These are phyloP conservation scores for Strix aluco DNA, from an alignment of 2,113 vertebrate species.

Conservation along the genomic window DNA sequence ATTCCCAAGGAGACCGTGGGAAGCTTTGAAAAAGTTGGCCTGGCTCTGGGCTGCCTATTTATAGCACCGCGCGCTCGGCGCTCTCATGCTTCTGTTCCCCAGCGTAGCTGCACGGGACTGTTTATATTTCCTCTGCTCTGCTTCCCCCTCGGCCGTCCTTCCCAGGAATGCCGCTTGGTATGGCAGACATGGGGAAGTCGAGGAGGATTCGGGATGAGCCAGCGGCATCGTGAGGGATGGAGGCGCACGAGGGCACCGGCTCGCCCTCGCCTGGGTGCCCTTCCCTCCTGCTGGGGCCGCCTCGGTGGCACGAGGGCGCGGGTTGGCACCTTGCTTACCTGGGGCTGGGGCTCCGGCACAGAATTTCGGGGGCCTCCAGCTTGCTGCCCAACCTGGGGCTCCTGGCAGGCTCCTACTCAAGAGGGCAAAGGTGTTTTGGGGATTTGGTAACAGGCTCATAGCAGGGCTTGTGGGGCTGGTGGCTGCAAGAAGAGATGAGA, in stretches of 20 bases:
- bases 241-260: fast-evolving
- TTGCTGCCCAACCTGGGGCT: not conserved
- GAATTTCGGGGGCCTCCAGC: not conserved
- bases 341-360: fast-evolving
- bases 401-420: not conserved
- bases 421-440: not conserved
- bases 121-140: constrained; percentile 71
- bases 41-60: constrained; percentile 82
- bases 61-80: constrained; percentile 70
- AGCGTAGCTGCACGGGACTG: constrained; percentile 68
- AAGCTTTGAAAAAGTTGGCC: constrained; percentile 75
- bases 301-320: not conserved
- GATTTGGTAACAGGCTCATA: not conserved
- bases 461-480: fast-evolving
- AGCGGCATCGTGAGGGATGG: not conserved
- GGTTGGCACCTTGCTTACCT: not conserved
- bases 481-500: not conserved
- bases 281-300: not conserved
- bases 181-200: constrained; percentile 12
- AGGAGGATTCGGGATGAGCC: not conserved
- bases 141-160: constrained; percentile 13
- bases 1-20: constrained; percentile 80
- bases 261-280: fast-evolving
- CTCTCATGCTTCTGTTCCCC: constrained; percentile 77
- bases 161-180: constrained; percentile 32